Base-by-base conservation (phyloP, 1,140 invertebrate genomes). In the Drosophila kurseongensis region DNA sequence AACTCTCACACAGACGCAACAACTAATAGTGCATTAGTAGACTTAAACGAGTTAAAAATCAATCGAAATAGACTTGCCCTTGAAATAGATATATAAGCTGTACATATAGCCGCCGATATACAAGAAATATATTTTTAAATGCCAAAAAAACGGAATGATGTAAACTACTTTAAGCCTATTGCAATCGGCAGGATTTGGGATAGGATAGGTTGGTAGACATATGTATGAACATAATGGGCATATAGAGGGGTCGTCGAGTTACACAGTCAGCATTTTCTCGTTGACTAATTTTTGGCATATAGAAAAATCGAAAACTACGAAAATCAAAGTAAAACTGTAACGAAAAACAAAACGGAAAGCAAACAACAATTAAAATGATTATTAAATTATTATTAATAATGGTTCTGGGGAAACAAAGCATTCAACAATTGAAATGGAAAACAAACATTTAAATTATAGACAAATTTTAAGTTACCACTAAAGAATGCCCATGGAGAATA, bases 11-110 rank as follows among this genome's bases (percentile, higher is more conserved):
- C 63, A 81, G 60, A 78, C 79, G 80, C 80, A 88, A 88, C 79
- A 89, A 88, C 67, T 79, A 83, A 78, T 79, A 86, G 83, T 86
- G 83, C 83, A 86, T 86, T 86, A 86, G 75, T 86, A 86, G 83
- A 69, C 54, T 88, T 79, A 86, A 88, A 78, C 58, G 59, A 85
- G 67, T 85, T 74, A 54, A 86, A 80, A 86, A 85, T 85, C 81
- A 85, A 85, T 84, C 55, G 78, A 84, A 82, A 80, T 80, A 78
- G 62, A 85, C 82, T 78, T 78, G 69, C 74, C 62, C 73, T 76
- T 40, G 63, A 77, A 69, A 76, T 77, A 73, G 72, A 75, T 73
- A 61, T 73, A 47, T 50, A 73, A 56, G 50, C 57, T 73, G 71
- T 65, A 75, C 38, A 75, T 68, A 77, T 77, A 75, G 63, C 51